These are phyloP conservation scores for Actinia tenebrosa DNA, from an alignment of 64 coral and sea anemone species.

Conservation along the genomic window DNA sequence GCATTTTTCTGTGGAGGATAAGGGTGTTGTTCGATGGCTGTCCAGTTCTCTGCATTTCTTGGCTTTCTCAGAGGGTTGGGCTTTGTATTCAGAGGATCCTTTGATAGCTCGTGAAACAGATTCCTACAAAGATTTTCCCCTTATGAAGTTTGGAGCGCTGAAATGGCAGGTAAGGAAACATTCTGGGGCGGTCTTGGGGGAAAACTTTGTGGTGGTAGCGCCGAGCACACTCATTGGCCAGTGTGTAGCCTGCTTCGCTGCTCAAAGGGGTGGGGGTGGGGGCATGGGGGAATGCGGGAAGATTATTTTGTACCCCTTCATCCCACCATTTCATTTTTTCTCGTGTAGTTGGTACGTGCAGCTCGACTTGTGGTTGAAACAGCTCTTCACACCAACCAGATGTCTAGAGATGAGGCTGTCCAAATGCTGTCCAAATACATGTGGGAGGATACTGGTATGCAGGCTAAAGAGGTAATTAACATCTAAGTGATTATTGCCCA, in stretches of 20 bases:
- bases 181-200: too few relatives aligned
- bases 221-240: too few relatives aligned
- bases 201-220: too few relatives aligned
- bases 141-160: slow-evolving; percentile 9
- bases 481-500: not conserved
- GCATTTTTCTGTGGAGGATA: not conserved
- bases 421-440: slow-evolving; percentile 21
- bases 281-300: too few relatives aligned
- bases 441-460: slow-evolving; percentile 32
- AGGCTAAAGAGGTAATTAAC: slow-evolving; percentile 12
- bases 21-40: slow-evolving; percentile 4
- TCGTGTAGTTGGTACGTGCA: slow-evolving; percentile 11
- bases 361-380: slow-evolving; percentile 34
- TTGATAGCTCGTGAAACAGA: slow-evolving; percentile 48
- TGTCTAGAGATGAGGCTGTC: slow-evolving; percentile 35
- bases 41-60: slow-evolving; percentile 3
- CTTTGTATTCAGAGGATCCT: slow-evolving; percentile 56
- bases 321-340: not conserved
- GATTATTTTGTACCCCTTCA: too few relatives aligned
- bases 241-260: too few relatives aligned
- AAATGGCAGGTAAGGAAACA: slow-evolving; percentile 23
- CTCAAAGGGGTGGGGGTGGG: too few relatives aligned
- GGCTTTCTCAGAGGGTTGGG: slow-evolving; percentile 68
- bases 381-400: slow-evolving; percentile 28
- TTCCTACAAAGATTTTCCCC: slow-evolving; percentile 27